A percentile compares a stretch with the other conserved stretches of the same genome.
Conservation (phyloP, 2,113 vertebrate species). For the Alouatta palliata region DNA sequence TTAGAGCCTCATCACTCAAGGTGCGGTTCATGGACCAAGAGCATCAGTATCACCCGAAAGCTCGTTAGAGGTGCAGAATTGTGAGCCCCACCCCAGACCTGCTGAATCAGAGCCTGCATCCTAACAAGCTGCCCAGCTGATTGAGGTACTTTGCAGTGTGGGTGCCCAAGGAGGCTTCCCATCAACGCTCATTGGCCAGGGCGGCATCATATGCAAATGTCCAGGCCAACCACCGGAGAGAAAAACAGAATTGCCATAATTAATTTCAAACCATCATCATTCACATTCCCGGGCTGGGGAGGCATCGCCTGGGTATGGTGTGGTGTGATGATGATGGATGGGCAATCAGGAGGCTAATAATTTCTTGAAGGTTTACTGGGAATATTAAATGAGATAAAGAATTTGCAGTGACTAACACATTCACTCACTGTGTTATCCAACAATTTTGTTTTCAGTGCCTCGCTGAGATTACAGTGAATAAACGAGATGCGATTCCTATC, state of each 20-base stretch:
- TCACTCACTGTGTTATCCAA: not conserved
- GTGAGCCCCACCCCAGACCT: not conserved
- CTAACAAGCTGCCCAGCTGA: not conserved
- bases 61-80: not conserved
- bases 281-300: not conserved
- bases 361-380: not conserved
- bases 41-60: fast-evolving
- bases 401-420: not conserved
- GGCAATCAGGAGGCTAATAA: not conserved
- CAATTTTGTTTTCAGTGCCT: not conserved
- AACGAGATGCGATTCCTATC: too few species aligned
- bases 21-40: not conserved
- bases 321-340: not conserved
- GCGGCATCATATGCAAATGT: not conserved
- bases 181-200: not conserved
- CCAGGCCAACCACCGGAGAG: not conserved
- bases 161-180: not conserved
- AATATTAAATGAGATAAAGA: not conserved
- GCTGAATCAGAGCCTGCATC: not conserved
- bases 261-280: too few species aligned
- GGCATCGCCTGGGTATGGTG: not conserved
- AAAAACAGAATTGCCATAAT: not conserved
- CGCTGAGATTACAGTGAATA: not conserved
- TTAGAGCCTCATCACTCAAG: not conserved
- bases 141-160: not conserved